These are phyloP conservation scores for Botrylloides violaceus DNA, from an alignment of 23 tunicate species.

Conservation along the genomic window DNA sequence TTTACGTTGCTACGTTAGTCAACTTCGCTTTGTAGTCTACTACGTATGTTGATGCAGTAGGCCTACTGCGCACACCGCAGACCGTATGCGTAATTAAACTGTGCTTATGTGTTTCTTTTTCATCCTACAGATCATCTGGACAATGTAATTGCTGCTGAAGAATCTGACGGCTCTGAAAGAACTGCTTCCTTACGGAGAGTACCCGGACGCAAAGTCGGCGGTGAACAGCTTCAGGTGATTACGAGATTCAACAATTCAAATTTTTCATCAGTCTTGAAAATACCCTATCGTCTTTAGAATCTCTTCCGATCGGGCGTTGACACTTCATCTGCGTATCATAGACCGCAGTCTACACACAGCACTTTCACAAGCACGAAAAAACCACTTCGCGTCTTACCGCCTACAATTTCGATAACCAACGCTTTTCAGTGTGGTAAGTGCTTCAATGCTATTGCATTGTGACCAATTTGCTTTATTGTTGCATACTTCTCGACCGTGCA, in stretches of 20 bases:
- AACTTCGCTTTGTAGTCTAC: no score
- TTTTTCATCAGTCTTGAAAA: neutral
- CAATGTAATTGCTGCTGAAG: constrained; percentile 73
- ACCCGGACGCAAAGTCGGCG: constrained; percentile 43
- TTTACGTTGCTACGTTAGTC: no score
- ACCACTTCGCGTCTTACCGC: constrained; percentile 12
- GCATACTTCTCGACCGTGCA: no score
- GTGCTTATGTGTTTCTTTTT: no score
- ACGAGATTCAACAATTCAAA: neutral
- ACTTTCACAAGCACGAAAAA: constrained; percentile 8
- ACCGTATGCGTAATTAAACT: no score
- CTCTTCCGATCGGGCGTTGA: constrained; percentile 9
- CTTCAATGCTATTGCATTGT: no score
- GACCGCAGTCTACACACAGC: constrained; percentile 3
- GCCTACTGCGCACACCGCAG: no score
- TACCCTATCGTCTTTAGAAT: neutral
- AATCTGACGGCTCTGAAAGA: constrained; percentile 28
- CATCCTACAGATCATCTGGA: constrained; percentile 48
- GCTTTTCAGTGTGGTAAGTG: constrained; percentile 16
- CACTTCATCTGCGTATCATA: neutral
- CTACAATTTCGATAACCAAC: constrained; percentile 5
- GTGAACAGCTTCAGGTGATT: constrained; percentile 50
- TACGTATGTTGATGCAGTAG: no score
- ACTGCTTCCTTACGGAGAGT: constrained; percentile 61
- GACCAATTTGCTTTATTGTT: no score